Evolutionary conservation across 1,140 invertebrate genomes (phyloP).

Genomic region (Drusus annulatus): DNA sequence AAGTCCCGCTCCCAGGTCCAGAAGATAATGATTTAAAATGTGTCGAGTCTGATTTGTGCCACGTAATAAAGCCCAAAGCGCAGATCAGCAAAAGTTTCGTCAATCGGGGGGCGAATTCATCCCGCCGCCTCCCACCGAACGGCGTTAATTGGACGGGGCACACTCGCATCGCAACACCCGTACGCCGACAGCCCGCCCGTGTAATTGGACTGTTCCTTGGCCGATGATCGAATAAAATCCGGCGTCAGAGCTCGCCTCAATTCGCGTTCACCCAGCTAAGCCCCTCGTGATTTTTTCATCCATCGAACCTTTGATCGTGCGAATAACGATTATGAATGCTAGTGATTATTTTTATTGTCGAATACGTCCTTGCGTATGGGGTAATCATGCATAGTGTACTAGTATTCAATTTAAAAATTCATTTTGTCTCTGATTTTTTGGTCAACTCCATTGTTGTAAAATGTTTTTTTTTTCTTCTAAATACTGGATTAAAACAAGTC

Average conservation of each 20-base stretch:
- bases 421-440: no score
- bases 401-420: no score
- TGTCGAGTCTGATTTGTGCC: neutral
- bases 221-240: neutral
- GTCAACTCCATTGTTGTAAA: no score
- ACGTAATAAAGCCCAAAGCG: conserved; percentile 7
- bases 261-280: neutral
- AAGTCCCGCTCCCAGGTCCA: no score
- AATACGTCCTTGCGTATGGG: no score
- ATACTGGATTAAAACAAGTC: no score
- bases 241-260: neutral
- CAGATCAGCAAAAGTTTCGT: conserved; percentile 36
- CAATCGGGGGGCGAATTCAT: conserved; percentile 35
- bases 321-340: no score
- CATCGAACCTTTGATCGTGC: no score
- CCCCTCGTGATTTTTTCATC: no score
- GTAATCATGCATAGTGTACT: no score
- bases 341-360: no score
- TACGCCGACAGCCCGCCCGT: neutral
- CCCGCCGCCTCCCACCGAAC: conserved; percentile 31
- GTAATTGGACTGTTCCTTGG: conserved; percentile 34
- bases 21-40: neutral
- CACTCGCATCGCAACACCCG: conserved; percentile 25
- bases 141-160: conserved; percentile 39
- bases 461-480: no score